Evolutionary conservation across 2,888 invertebrate species (phyloP).

Genomic region (Celastrina argiolus): DNA sequence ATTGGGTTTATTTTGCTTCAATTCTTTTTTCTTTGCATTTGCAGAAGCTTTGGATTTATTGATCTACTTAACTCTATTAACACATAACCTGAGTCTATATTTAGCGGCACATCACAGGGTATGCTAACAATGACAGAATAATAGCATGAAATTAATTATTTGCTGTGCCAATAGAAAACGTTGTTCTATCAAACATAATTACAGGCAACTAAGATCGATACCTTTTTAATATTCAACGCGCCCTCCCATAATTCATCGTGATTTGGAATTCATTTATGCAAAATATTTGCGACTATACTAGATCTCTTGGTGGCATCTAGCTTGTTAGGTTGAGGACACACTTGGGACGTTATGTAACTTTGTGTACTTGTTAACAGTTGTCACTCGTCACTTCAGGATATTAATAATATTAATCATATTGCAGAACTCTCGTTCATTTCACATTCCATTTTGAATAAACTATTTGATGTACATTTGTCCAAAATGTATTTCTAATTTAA

Average conservation of each 20-base stretch:
- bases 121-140: conserved; percentile 8
- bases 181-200: conserved; percentile 33
- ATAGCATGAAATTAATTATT: conserved; percentile 14
- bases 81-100: not conserved
- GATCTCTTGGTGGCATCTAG: conserved; percentile 39
- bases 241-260: conserved; percentile 51
- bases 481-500: no score
- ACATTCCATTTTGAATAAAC: no score
- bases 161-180: conserved; percentile 28
- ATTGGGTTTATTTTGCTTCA: no score
- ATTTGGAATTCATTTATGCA: conserved; percentile 62
- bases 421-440: no score
- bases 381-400: no score
- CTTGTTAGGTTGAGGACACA: conserved; percentile 36
- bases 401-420: no score
- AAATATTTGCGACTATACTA: conserved; percentile 36
- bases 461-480: no score
- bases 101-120: not conserved
- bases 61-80: no score
- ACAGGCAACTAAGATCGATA: conserved; percentile 40
- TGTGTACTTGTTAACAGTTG: no score
- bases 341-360: conserved; percentile 52
- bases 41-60: no score
- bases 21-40: no score
- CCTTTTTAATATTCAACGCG: conserved; percentile 50